Evolutionary conservation across 1,140 invertebrate genomes (phyloP), one percentile per base, ranked within the genome.

Genomic region (Charaxes varanes): DNA sequence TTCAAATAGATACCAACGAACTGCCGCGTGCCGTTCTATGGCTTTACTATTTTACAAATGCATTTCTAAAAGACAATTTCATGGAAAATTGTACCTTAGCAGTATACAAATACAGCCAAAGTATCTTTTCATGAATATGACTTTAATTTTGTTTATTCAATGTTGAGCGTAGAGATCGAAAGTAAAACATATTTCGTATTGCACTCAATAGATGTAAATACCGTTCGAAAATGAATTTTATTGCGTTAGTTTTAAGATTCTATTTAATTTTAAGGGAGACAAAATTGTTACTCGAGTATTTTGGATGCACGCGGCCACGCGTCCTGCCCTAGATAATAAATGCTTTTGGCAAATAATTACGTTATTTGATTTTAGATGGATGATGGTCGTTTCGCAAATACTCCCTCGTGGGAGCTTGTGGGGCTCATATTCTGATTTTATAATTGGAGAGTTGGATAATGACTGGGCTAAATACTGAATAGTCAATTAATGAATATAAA

Each of bases 331-430:
- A 74, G 70, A 78, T 79, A 74, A 74, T 68, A 78, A 82, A 82
- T 79, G 60, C 67, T 79, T 82, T 82, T 53, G 59, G 62, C 78
- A 82, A 82, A 82, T 82, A 82, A 79, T 79, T 77, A 77, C 71
- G 58, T 67, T 81, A 64, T 82, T 82, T 82, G 74, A 82, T 79
- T 77, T 82, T 67, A 53, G 65, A 78, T 50, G 65, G 78, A 76
- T 79, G 70, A 77, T 77, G 78, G 74, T 78, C 52, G 66, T 57
- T 50, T 35, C 4, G 64, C 47, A 78, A 74, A 81, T 59, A 78
- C 58, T 53, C 48, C 56, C 56, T 56, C 72, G 70, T 81, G 77
- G 77, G 77, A 81, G 50, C 48, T 64, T 61, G 41, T 45, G 51
- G 48, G 55, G 42, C 43, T 60, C 43, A 34, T 31, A 26, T 35